Percentiles rank a stretch among this genome's conserved stretches.
phyloP scores from a whole-genome alignment of 2,797 vertebrate genomes.

The Dromococcyx pavoninus region DNA sequence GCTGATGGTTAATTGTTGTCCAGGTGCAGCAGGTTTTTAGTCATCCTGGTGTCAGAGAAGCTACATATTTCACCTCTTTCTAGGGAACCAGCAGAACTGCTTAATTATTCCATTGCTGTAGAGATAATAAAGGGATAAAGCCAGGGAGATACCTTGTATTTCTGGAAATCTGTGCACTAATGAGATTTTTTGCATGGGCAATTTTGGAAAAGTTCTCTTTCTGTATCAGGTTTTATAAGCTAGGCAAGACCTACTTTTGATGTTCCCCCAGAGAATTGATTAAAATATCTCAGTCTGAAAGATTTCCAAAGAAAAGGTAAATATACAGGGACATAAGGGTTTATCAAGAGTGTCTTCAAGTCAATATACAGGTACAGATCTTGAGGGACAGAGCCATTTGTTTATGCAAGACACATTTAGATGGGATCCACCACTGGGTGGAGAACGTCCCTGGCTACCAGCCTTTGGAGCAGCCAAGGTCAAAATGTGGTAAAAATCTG shows the following conservation, averaged over 20 bases:
- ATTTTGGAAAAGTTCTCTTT: background rate
- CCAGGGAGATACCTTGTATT: background rate
- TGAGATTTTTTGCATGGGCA: background rate
- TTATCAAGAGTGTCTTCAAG: no score
- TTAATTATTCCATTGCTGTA: background rate
- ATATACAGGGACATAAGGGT: background rate
- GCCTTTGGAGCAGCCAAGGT: rapidly evolving
- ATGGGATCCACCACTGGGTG: rapidly evolving
- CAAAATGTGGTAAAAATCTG: rapidly evolving
- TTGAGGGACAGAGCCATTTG: rapidly evolving
- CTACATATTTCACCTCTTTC: background rate
- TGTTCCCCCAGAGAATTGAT: background rate
- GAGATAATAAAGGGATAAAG: background rate
- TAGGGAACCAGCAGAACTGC: background rate
- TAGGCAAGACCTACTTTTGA: background rate
- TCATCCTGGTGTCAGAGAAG: background rate
- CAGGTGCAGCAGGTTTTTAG: background rate
- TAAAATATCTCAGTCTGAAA: background rate
- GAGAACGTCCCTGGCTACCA: rapidly evolving
- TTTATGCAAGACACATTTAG: background rate
- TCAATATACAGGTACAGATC: background rate
- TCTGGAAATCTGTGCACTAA: background rate
- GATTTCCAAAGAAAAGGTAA: background rate
- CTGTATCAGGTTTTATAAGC: background rate
- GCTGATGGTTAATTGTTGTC: background rate